Conservation (phyloP, 2,888 invertebrate genomes). For the Schrankia costaestrigalis region DNA sequence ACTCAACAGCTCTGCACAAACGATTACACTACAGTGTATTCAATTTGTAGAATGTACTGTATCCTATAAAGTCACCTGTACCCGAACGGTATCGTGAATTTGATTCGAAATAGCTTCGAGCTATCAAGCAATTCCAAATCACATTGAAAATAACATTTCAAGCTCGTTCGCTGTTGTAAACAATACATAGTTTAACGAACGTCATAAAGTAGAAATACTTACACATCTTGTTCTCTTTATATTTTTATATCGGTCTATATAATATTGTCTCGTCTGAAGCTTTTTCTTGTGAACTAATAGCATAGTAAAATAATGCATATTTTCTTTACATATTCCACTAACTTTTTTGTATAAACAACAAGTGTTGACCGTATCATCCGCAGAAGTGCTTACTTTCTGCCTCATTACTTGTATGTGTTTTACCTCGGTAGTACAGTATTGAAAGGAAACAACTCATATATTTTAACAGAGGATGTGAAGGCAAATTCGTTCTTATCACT, state of each 20-base stretch:
- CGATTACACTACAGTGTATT: no score
- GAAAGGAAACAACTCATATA: slow-evolving; percentile 50
- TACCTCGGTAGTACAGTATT: slow-evolving; percentile 46
- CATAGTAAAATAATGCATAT: neutral
- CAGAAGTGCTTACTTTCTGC: slow-evolving; percentile 47
- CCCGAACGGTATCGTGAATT: no score
- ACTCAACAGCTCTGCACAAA: no score
- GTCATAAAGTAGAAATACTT: neutral
- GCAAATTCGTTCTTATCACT: slow-evolving; percentile 37
- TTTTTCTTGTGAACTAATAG: neutral
- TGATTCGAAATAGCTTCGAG: neutral
- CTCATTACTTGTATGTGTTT: slow-evolving; percentile 53
- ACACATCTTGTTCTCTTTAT: neutral
- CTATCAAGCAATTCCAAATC: neutral
- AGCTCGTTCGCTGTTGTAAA: neutral
- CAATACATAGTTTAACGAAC: slow-evolving; percentile 2
- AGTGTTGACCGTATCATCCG: slow-evolving; percentile 22
- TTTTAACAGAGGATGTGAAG: slow-evolving; percentile 33
- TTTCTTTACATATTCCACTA: neutral
- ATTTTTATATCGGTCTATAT: neutral
- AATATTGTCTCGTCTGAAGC: neutral
- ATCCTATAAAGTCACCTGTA: no score
- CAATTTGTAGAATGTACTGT: no score
- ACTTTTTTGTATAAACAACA: slow-evolving; percentile 7
- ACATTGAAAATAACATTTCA: neutral